Base-by-base conservation (phyloP, 2,113 vertebrate genomes). In the Pseudopipra pipra region DNA sequence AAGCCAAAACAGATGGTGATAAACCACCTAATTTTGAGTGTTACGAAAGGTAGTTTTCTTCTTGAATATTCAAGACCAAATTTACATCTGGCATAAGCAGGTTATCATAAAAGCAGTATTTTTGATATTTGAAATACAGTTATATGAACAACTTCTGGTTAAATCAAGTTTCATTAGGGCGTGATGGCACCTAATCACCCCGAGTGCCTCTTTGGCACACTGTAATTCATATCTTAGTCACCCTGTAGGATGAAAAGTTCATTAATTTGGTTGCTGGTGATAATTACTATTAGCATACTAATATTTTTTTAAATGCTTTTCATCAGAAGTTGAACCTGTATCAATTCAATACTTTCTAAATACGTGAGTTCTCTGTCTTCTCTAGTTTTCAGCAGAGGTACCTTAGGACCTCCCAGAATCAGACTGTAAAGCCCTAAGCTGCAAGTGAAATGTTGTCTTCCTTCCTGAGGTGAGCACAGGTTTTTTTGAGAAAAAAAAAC, bases 391-490 rank as follows among this genome's bases (percentile, higher is more conserved):
- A 65, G 74, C 1, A 0, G 23, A 88, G 39, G 43, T 83, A 56
- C 30, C 30, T 35, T 66, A 49, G 70, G 61, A 93, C 90, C 90
- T 93, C 65, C 41, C 70, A 89, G 52, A 67, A 49, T 46, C 41
- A 96, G 62, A 37, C 6, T 41, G 31, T 87, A 75, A 89, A 95
- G 58, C 72, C 44, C 23, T 91, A 54, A 81, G 62, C 68, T 91
- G 68, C 83, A 89, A 33, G 65, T 72, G 44, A 96, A 65, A 52
- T 90, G 39, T 95, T 93, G 35, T 94, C 91, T 97, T 96, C 90
- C 92, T 95, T 96, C 97, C 96, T 97, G 92, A 95, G 72, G 78
- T 90, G 52, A 84, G 71, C 68, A 14, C 33, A 65, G 23, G 4
- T 86, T 77, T 87, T 77, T 87, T 83, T 58, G n/a, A 91, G 21